A percentile compares a stretch with the other conserved stretches of the same genome.
Conservation (phyloP, 2,888 invertebrate genomes). For the Toxonevra muliebris region DNA sequence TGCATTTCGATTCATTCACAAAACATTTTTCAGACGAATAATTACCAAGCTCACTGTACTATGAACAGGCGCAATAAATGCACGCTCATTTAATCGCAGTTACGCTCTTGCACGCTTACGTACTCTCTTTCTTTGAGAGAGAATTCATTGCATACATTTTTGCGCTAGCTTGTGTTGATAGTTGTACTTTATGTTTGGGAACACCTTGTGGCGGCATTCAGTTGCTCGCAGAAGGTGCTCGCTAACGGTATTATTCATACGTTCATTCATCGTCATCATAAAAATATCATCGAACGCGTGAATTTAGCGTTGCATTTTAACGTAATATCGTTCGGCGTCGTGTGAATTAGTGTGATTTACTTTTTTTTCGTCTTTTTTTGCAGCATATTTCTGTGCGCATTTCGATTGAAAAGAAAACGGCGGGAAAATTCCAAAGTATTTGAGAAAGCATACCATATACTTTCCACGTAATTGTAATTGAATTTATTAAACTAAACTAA, state of each 20-base stretch:
- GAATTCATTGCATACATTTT: too few relatives aligned
- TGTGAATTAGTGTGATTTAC: slow-evolving; percentile 15
- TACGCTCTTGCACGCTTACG: background rate
- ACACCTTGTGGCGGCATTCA: slow-evolving; percentile 41
- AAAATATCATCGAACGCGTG: too few relatives aligned
- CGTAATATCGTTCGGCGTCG: background rate
- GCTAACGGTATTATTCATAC: slow-evolving; percentile 38
- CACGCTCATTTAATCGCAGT: slow-evolving; percentile 1
- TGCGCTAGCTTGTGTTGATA: too few relatives aligned
- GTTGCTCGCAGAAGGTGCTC: slow-evolving; percentile 45
- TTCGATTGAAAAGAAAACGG: slow-evolving; percentile 40
- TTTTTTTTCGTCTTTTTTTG: slow-evolving; percentile 9
- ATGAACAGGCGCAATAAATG: slow-evolving; percentile 28
- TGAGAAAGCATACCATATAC: too few relatives aligned
- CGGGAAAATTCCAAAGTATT: slow-evolving; percentile 39
- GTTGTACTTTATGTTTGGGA: background rate
- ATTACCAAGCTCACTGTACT: slow-evolving; percentile 30
- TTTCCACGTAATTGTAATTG: too few relatives aligned
- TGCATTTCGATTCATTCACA: slow-evolving; percentile 37
- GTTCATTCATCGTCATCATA: slow-evolving; percentile 9
- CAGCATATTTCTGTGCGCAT: background rate
- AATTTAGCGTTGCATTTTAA: too few relatives aligned
- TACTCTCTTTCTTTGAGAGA: too few relatives aligned
- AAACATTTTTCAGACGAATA: slow-evolving; percentile 15
- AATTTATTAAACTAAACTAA: too few relatives aligned